Base-by-base conservation (phyloP, 2,888 invertebrate genomes). In the Dynastes tityus region DNA sequence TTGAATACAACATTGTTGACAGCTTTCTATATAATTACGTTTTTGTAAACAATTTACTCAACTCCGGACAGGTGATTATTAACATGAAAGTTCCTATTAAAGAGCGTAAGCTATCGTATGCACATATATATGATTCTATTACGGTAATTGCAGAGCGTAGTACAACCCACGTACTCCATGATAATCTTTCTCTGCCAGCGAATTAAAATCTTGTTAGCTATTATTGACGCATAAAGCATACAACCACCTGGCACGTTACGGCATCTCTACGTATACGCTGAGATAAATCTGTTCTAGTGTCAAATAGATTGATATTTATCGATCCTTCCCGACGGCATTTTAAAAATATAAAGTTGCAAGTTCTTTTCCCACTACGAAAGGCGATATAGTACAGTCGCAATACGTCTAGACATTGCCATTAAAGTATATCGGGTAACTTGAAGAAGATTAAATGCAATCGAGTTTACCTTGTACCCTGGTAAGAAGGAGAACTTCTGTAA, bases 371-470 rank as follows among this genome's bases (percentile, higher is more conserved):
- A 8, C 8, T 45, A 45, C 8, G 45, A 45, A 45, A 45, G 2
- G 45, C 11, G 11, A 45, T 11, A 45, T 8, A 2, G 45, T 45
- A 8, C 8, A 45, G 45, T 45, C 45, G 45, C 45, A 45, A 11
- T 29, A 13, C 63, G 32, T 63, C 63, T 49, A 67, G 45, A 67
- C 67, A 67, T 67, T 67, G 27, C 67, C 45, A 22, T 29, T 63
- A 29, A 29, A 63, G 67, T 67, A 27, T 49, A 49, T 11, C 45
- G 45, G 45, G 67, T 67, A 49, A 49, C 45, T 49, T 27, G 67
- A 45, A 45, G 11, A 67, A 67, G 67, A 67, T 67, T 67, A 67
- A 67, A 67, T 49, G 27, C 67, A 22, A 49, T 45, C 16, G 11
- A 49, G 49, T 27, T 49, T 67, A 22, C 2, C 67, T 37, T 16